Evolutionary conservation across 2,888 invertebrate genomes (phyloP), one percentile per base, ranked within the genome.

Genomic region (Tethea ocularis): DNA sequence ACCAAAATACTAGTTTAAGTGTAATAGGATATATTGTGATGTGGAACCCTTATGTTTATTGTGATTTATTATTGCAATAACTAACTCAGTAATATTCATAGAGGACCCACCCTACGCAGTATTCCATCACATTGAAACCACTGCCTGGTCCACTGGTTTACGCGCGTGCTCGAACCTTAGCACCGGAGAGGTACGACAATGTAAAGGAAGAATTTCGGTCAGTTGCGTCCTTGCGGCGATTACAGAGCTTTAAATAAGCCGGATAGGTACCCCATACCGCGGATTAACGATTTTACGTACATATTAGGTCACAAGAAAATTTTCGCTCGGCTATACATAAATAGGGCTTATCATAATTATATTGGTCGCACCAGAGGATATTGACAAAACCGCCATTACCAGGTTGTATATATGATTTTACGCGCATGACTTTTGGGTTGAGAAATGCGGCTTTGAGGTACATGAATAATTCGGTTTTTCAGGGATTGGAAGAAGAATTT

Each of bases 301-400:
- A 54, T 57, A 6, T n/a, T 59, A 17, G 36, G 54, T 11, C 52
- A 55, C 13, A 66, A 64, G 58, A 66, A 22, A 4, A 46, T 69
- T n/a, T 68, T 67, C 38, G 56, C 59, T 2, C 52, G 46, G 38
- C 13, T 68, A 13, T 63, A 71, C 33, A 38, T 67, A 5, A 57
- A 59, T 10, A 58, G 64, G 29, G 68, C 61, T 1, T 68, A 68
- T 24, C 64, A 69, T 58, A 41, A 51, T n/a, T 10, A 66, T 66
- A 41, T 17, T 36, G 0, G 58, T 64, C 1, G 46, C 56, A 0
- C 41, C 57, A 2, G 38, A 56, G 2, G 64, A 64, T 22, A 61
- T 67, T 10, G 55, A 60, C 15, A 69, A 69, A 46, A 69, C 64
- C 0, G 66, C 65, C 13, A 33, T 33, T 11, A 33, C 33, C 13